Evolutionary conservation across 1,140 invertebrate genomes (phyloP), one percentile per base, ranked within the genome.

Genomic region (Sitophilus oryzae): DNA sequence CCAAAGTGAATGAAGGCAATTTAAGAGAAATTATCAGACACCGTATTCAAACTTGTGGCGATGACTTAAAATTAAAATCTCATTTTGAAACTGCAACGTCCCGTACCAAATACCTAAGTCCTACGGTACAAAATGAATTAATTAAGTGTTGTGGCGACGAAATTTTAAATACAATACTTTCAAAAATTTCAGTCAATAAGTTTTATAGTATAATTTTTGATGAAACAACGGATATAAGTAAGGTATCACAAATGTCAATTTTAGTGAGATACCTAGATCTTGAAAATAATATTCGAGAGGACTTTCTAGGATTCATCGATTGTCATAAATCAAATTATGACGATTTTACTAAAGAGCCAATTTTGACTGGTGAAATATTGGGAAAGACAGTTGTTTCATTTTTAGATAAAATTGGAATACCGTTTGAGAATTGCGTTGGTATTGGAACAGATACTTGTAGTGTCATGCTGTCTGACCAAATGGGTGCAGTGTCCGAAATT

Each of bases 271-370:
- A 37, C 4, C n/a, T 37, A 6, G n/a, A 6, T 37, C 16, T 37
- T 15, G 37, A 23, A 19, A 52, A 10, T 45, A 20, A 16, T 25
- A 6, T 46, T 9, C n/a, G 15, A 20, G 46, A 56, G 36, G 18
- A 23, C 22, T 49, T 51, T 56, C 6, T 56, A 18, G 20, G 10
- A 10, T 51, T 56, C 8, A 22, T 50, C 15, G 37, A 49, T 38
- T 49, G 30, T 19, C 18, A 55, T 23, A 42, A 34, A 14, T 5
- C 8, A 30, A 48, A 54, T 34, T 22, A 23, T 22, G 20, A 14
- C 23, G 4, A 30, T 15, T 4, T 19, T 20, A 40, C 52, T 34
- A n/a, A 11, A 23, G 52, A 49, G 49, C 44, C 52, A 22, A 6
- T 15, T 4, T 11, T 37, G n/a, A 37, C 4, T 15, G 4, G 36